Evolutionary conservation across 2,113 vertebrate species (phyloP).

Genomic region (Antennarius striatus): DNA sequence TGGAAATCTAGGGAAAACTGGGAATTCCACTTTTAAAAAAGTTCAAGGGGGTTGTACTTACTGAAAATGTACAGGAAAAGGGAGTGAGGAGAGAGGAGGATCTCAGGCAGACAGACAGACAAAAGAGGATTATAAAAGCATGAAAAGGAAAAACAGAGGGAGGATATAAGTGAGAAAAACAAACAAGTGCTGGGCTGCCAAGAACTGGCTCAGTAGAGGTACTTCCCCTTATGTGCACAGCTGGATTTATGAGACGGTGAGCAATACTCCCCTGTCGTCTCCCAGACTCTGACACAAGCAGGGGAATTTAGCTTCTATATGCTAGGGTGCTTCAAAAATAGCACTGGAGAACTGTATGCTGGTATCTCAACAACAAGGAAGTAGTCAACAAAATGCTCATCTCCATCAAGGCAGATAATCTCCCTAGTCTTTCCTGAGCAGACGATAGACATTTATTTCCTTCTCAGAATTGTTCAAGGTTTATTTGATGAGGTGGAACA

Average conservation of each 20-base stretch:
- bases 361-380: constrained; percentile 31
- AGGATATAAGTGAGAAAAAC: constrained; percentile 64
- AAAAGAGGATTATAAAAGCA: constrained; percentile 50
- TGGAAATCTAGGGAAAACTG: constrained; percentile 33
- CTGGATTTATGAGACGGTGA: constrained; percentile 77
- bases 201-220: constrained; percentile 70
- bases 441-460: background rate
- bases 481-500: background rate
- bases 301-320: constrained; percentile 75
- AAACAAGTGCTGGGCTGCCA: constrained; percentile 67
- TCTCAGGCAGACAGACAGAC: constrained; percentile 21
- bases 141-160: constrained; percentile 39
- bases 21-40: constrained; percentile 42
- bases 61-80: constrained; percentile 58
- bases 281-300: constrained; percentile 79
- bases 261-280: constrained; percentile 72
- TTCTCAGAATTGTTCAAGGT: background rate
- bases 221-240: constrained; percentile 77
- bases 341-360: constrained; percentile 37
- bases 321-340: constrained; percentile 67
- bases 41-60: constrained; percentile 54
- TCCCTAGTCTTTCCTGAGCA: background rate
- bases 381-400: background rate
- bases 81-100: constrained; percentile 31
- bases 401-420: constrained; percentile 15